These are phyloP conservation scores for Plagodis dolabraria DNA, from an alignment of 2,888 invertebrate species.

Conservation along the genomic window DNA sequence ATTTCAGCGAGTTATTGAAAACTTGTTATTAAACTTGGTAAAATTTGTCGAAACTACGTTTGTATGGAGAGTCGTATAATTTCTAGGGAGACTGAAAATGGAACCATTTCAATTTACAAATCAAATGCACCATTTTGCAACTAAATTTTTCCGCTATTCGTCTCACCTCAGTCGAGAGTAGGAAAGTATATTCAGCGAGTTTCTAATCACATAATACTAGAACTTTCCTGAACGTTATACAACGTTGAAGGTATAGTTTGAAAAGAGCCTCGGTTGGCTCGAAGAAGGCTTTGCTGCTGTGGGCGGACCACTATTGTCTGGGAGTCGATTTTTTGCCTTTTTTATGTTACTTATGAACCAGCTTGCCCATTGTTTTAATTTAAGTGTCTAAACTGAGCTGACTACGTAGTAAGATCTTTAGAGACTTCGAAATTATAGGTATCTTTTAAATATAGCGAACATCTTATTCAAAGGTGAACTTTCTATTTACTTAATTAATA, in stretches of 20 bases:
- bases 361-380: constrained; percentile 16
- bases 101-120: constrained; percentile 1
- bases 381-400: neutral
- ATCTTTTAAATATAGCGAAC: too few relatives aligned
- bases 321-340: constrained; percentile 28
- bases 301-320: constrained; percentile 44
- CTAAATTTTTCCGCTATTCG: constrained; percentile 31
- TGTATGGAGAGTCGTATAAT: too few relatives aligned
- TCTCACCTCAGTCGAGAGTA: constrained; percentile 33
- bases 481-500: too few relatives aligned
- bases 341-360: constrained; percentile 8
- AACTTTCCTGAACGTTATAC: constrained; percentile 33
- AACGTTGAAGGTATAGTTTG: constrained; percentile 33
- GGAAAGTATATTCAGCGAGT: constrained; percentile 31
- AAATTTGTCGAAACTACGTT: too few relatives aligned
- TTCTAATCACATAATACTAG: constrained; percentile 36
- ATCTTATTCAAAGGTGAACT: too few relatives aligned
- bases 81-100: too few relatives aligned
- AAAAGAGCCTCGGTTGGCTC: constrained; percentile 30
- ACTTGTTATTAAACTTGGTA: too few relatives aligned
- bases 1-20: too few relatives aligned
- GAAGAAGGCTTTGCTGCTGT: constrained; percentile 29
- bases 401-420: neutral
- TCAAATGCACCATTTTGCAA: constrained; percentile 16
- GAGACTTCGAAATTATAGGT: too few relatives aligned